Evolutionary conservation across 2,113 vertebrate genomes (phyloP), one percentile per base, ranked within the genome.

Genomic region (Origma solitaria): DNA sequence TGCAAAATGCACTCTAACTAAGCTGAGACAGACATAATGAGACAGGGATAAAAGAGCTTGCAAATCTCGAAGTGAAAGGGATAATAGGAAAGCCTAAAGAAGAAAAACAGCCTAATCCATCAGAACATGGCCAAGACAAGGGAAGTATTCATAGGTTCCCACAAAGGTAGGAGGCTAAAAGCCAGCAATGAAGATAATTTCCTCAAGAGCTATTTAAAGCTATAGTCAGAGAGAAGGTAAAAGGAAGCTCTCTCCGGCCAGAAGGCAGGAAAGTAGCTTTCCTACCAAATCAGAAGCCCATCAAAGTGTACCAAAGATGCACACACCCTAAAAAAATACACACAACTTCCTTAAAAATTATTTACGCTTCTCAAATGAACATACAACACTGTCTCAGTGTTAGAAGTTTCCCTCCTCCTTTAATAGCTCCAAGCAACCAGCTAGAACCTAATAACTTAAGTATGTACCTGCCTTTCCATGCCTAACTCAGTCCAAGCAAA

Each of bases 21-120:
- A 81, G 65, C 73, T 13, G 80, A 80, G 90, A 17, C 21, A 33
- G 51, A 38, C 68, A 65, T 57, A 80, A 87, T 72, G 62, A 89
- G 50, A 42, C 12, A 1, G 2, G 90, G 73, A 82, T 53, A 71
- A 93, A 94, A 75, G 81, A 65, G 49, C 49, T 78, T 33, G 49
- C 62, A 88, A 75, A 80, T 88, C 89, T 71, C 58, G 9, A 76
- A 86, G 69, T 68, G 82, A 86, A 94, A 89, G 88, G 92, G 92
- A 70, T 69, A 77, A 88, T 0, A 50, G 70, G 54, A 84, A 88
- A 84, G 80, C 77, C 80, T 66, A 71, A 83, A 20, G 71, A 92
- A 75, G 64, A 65, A 91, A 73, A 77, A 13, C 57, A 82, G 68
- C 49, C 82, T 72, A 89, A 79, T 73, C 75, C 60, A 60, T 40